Evolutionary conservation across 1,140 invertebrate genomes (phyloP).

Genomic region (Drosophila cardini): DNA sequence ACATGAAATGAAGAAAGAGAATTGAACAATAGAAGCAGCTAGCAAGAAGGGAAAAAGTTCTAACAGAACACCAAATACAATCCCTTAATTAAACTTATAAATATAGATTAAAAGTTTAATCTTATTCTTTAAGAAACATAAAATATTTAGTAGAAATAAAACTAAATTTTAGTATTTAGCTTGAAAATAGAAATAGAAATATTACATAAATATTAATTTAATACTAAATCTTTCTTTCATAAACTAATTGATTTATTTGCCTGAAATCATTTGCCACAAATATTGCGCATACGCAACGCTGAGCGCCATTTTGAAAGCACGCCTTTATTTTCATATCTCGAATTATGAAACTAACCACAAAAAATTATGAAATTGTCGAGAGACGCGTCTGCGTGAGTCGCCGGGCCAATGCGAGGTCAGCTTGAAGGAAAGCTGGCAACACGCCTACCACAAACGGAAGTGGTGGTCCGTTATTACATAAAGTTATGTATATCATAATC

Average conservation of each 20-base stretch:
- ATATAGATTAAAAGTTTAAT: too few relatives aligned
- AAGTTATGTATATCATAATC: constrained; percentile 82
- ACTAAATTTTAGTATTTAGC: too few relatives aligned
- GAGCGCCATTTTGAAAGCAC: constrained; percentile 32
- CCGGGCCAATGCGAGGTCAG: constrained; percentile 31
- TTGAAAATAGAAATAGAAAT: too few relatives aligned
- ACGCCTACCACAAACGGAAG: constrained; percentile 38
- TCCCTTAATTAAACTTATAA: too few relatives aligned
- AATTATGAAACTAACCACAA: constrained; percentile 69
- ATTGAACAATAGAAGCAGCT: constrained; percentile 47
- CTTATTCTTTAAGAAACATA: too few relatives aligned
- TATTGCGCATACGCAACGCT: constrained; percentile 63
- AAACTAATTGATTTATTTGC: neutral
- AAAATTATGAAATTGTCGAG: constrained; percentile 63
- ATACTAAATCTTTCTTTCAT: neutral
- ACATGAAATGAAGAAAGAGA: constrained; percentile 14
- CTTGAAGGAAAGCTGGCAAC: neutral
- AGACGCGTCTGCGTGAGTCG: constrained; percentile 17
- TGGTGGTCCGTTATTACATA: constrained; percentile 61
- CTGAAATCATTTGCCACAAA: neutral
- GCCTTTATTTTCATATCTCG: constrained; percentile 9
- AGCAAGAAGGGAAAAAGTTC: neutral
- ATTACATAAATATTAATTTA: neutral
- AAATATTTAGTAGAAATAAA: too few relatives aligned
- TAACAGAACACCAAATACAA: too few relatives aligned